Percentiles rank a stretch among this genome's conserved stretches.
Evolutionary conservation across 1,140 invertebrate genomes (phyloP).

Genomic region (Pomacea maculata): DNA sequence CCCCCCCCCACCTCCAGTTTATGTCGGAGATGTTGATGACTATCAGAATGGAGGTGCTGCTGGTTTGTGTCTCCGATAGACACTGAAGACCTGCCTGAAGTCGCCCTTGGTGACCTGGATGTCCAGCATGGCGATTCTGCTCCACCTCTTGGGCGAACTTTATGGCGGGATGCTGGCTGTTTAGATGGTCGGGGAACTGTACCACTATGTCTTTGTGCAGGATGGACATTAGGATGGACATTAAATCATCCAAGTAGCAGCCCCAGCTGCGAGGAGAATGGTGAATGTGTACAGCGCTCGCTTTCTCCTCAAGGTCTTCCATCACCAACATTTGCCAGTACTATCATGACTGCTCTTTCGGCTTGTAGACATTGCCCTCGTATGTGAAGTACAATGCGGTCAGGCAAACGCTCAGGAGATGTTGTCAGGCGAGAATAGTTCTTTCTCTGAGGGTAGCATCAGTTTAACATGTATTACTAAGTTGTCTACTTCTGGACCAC

Average conservation of each 20-base stretch:
- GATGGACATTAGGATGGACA: background rate
- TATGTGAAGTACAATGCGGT: background rate
- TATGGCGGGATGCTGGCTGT: background rate
- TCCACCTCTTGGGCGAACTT: background rate
- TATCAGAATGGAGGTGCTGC: no score
- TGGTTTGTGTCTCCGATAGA: no score
- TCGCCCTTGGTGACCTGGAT: background rate
- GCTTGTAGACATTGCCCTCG: background rate
- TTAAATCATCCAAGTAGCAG: background rate
- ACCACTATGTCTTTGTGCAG: background rate
- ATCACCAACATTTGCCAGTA: background rate
- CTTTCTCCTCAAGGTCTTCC: conserved; percentile 2
- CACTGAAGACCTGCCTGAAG: no score
- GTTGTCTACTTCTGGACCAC: background rate
- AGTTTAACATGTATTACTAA: background rate
- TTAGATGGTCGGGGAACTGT: background rate
- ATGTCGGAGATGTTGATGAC: no score
- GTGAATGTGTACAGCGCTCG: background rate
- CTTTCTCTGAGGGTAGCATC: background rate
- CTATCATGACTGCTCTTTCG: background rate
- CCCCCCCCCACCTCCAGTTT: no score
- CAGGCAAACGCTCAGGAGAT: background rate
- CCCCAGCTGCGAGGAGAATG: conserved; percentile 1
- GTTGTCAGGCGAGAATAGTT: background rate
- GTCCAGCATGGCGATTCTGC: background rate